Conservation (phyloP, 1,140 invertebrate species). For the Dufourea novaeangliae region DNA sequence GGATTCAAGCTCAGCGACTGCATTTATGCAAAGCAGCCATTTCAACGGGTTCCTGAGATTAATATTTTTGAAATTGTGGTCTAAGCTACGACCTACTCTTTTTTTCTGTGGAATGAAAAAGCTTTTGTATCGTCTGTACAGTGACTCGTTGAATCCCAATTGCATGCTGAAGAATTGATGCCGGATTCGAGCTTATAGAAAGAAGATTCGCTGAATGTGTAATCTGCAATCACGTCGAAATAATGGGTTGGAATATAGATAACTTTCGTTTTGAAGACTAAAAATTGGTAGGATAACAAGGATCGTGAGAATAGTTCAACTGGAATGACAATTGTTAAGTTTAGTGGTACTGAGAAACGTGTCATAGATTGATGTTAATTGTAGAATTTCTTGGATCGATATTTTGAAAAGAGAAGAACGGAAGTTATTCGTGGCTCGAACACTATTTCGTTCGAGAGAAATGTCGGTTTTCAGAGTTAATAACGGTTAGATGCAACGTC, state of each 20-base stretch:
- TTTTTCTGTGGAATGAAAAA: neutral
- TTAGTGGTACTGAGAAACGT: no score
- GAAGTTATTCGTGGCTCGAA: no score
- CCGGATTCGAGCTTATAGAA: neutral
- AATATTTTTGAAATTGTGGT: constrained; percentile 22
- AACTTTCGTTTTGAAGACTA: no score
- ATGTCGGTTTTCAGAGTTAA: neutral
- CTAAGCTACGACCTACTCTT: no score
- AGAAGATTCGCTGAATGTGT: neutral
- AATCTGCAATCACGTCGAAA: neutral
- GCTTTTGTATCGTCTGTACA: neutral
- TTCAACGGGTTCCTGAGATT: constrained; percentile 11
- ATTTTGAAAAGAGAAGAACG: no score
- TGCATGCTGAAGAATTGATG: neutral
- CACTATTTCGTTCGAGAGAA: neutral
- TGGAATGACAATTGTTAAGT: no score
- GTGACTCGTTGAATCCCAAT: constrained; percentile 2
- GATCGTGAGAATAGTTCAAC: no score
- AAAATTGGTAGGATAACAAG: no score
- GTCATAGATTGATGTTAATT: no score
- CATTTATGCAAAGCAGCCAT: neutral
- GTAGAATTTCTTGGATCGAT: no score
- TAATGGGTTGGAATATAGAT: no score
- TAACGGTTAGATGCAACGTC: neutral
- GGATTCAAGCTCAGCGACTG: neutral